These are phyloP conservation scores for Isotomurus palustris DNA, from an alignment of 2,888 invertebrate genomes.

Conservation along the genomic window DNA sequence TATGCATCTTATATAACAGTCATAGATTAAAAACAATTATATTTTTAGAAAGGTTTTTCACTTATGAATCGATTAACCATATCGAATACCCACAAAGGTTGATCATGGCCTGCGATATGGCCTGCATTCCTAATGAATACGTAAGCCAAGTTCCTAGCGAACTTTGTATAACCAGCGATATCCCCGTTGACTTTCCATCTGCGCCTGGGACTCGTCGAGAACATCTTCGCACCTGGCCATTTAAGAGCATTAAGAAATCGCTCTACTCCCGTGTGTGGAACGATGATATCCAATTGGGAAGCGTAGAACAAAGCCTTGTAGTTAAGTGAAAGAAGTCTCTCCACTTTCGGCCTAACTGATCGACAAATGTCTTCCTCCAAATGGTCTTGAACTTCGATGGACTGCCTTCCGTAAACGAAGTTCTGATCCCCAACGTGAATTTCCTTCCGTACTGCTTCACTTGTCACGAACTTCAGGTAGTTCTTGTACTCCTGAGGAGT, in stretches of 20 bases:
- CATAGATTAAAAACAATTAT: not conserved
- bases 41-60: constrained; percentile 30
- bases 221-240: constrained; percentile 63
- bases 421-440: constrained; percentile 51
- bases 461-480: constrained; percentile 29
- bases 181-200: constrained; percentile 65
- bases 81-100: constrained; percentile 71
- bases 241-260: constrained; percentile 69
- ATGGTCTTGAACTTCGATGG: constrained; percentile 60
- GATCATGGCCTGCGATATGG: constrained; percentile 76
- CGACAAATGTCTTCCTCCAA: constrained; percentile 74
- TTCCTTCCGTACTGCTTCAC: constrained; percentile 25
- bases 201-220: constrained; percentile 61
- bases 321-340: constrained; percentile 58
- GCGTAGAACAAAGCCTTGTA: constrained; percentile 76
- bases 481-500: constrained; percentile 33
- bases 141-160: constrained; percentile 66
- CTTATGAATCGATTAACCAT: constrained; percentile 64
- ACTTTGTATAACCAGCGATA: constrained; percentile 70
- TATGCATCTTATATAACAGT: no score
- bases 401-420: constrained; percentile 44
- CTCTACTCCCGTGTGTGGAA: constrained; percentile 78
- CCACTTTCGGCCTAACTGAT: constrained; percentile 68
- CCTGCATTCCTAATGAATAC: constrained; percentile 72
- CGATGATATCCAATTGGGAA: constrained; percentile 86